These are phyloP conservation scores for Diarsia dahlii DNA, from an alignment of 2,888 invertebrate species.

Conservation along the genomic window DNA sequence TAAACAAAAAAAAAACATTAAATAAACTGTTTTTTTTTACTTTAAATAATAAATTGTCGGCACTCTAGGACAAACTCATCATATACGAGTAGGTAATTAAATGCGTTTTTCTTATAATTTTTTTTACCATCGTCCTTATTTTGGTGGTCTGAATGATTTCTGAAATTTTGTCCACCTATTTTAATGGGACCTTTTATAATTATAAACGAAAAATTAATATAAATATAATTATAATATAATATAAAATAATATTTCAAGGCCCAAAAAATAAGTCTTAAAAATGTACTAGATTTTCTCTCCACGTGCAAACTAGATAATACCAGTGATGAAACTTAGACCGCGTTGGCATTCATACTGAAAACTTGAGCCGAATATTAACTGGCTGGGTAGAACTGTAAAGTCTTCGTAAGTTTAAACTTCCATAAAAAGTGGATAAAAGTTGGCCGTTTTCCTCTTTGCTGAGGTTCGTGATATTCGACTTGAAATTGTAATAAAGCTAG, in stretches of 20 bases:
- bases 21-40: too few relatives aligned
- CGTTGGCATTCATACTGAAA: conserved; percentile 14
- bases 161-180: too few relatives aligned
- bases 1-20: too few relatives aligned
- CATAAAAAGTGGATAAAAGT: conserved; percentile 2
- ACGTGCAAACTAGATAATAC: conserved; percentile 3
- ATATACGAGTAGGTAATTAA: too few relatives aligned
- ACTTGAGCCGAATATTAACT: conserved; percentile 41
- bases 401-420: conserved; percentile 4
- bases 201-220: too few relatives aligned
- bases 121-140: too few relatives aligned
- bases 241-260: neutral
- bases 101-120: too few relatives aligned
- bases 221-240: too few relatives aligned
- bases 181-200: too few relatives aligned
- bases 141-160: too few relatives aligned
- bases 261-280: neutral
- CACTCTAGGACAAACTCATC: too few relatives aligned
- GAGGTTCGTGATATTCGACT: conserved; percentile 10
- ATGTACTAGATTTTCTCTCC: neutral
- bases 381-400: neutral
- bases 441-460: neutral
- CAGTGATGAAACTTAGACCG: neutral
- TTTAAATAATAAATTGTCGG: too few relatives aligned
- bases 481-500: neutral